phyloP scores from a whole-genome alignment of 1,140 invertebrate genomes.

The Drosophila lowei region DNA sequence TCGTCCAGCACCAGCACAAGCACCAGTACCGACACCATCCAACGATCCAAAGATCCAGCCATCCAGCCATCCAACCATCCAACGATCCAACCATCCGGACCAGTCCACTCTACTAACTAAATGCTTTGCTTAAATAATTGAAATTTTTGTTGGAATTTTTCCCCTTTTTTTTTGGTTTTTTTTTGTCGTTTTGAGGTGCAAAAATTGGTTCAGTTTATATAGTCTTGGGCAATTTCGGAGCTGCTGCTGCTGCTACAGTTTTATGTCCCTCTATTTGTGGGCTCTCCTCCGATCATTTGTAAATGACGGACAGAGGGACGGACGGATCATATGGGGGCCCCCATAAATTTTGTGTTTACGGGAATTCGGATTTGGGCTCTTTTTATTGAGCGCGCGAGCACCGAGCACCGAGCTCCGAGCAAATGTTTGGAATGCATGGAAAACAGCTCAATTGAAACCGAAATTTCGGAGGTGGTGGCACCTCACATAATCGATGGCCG shows the following conservation, averaged over 20 bases:
- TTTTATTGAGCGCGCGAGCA: conserved; percentile 16
- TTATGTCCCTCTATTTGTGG: conserved; percentile 31
- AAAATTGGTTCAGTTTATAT: conserved; percentile 44
- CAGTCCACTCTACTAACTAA: conserved; percentile 42
- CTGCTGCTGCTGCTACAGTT: neutral
- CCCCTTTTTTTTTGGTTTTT: neutral
- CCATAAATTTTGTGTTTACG: conserved; percentile 29
- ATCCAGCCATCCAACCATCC: conserved; percentile 12
- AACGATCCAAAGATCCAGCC: neutral
- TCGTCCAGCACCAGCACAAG: conserved; percentile 9
- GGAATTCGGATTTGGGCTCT: conserved; percentile 3
- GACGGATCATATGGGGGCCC: conserved; percentile 5
- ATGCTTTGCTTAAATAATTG: conserved; percentile 67
- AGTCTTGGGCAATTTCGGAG: conserved; percentile 21
- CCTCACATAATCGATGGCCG: conserved; percentile 27
- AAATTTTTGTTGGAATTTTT: conserved; percentile 46
- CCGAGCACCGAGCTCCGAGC: conserved; percentile 10
- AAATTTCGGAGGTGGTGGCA: conserved; percentile 30
- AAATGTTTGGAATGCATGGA: conserved; percentile 52
- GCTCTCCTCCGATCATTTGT: conserved; percentile 20
- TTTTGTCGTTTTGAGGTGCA: conserved; percentile 38
- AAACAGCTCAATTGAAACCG: conserved; percentile 46
- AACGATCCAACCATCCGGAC: conserved; percentile 1
- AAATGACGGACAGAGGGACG: conserved; percentile 9
- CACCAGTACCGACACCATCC: no score